These are phyloP conservation scores for Anoura caudifer DNA, from an alignment of 2,113 vertebrate genomes.

Conservation along the genomic window DNA sequence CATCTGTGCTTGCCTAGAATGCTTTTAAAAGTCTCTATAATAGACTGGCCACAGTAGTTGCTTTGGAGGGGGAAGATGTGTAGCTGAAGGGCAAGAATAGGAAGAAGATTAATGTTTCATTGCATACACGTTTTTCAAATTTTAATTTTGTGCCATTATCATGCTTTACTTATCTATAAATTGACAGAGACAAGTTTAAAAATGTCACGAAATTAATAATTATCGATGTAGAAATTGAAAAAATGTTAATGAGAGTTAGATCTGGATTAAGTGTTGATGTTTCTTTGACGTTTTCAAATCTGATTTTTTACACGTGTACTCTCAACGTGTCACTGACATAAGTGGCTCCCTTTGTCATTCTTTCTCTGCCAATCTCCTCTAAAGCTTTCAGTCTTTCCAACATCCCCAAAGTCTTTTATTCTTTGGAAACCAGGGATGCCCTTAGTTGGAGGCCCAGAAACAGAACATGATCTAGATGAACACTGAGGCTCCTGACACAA, in stretches of 20 bases:
- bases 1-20: background rate
- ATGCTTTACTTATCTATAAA: background rate
- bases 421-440: background rate
- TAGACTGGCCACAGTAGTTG: background rate
- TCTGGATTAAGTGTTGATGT: background rate
- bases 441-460: background rate
- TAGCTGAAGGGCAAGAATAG: background rate
- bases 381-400: background rate
- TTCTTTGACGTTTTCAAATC: background rate
- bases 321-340: background rate
- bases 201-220: background rate
- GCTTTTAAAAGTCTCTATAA: background rate
- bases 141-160: background rate
- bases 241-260: background rate
- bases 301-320: background rate
- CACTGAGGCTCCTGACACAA: background rate
- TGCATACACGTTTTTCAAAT: background rate
- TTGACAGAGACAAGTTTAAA: background rate
- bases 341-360: background rate
- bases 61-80: background rate
- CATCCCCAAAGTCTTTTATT: background rate
- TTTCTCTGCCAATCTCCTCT: background rate
- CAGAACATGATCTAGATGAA: background rate
- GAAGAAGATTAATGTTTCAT: background rate
- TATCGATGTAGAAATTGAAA: background rate